Percentiles rank a stretch among this genome's conserved stretches.
Conservation (phyloP, 1,140 invertebrate species). For the Drosophila santomea region DNA sequence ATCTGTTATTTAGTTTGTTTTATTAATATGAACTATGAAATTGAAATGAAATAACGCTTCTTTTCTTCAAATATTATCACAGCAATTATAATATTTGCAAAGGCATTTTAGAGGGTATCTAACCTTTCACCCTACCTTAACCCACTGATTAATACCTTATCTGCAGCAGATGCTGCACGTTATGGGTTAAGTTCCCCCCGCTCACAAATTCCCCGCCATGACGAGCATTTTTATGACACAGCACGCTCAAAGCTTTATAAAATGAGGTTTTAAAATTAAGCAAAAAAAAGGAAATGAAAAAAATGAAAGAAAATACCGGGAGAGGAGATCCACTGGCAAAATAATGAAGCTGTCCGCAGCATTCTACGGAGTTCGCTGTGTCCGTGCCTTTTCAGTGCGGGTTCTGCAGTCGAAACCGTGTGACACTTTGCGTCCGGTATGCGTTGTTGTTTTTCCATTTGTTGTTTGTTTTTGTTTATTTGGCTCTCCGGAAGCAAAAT, state of each 20-base stretch:
- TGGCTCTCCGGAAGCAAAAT: constrained; percentile 62
- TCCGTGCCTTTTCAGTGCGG: constrained; percentile 43
- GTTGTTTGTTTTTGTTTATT: no score
- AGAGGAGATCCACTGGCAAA: constrained; percentile 39
- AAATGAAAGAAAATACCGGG: neutral
- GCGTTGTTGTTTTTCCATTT: constrained; percentile 6
- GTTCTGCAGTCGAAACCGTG: constrained; percentile 64
- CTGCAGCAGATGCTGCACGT: constrained; percentile 42
- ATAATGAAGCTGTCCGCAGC: constrained; percentile 44
- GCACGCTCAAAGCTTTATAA: constrained; percentile 57
- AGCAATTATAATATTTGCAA: no score
- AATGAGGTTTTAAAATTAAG: constrained; percentile 43
- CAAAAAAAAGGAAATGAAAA: constrained; percentile 16
- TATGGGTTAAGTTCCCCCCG: constrained; percentile 14
- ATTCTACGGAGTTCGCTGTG: constrained; percentile 13
- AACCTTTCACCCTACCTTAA: neutral
- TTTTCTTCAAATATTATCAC: no score
- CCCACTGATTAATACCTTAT: constrained; percentile 23
- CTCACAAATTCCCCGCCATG: constrained; percentile 56
- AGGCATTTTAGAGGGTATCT: constrained; percentile 1
- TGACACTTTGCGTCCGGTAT: constrained; percentile 70
- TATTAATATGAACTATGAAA: no score
- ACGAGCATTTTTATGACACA: constrained; percentile 72
- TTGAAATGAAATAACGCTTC: no score
- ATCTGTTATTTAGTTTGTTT: no score